Evolutionary conservation across 2,797 vertebrate species (phyloP).

Genomic region (Pipistrellus pygmaeus): DNA sequence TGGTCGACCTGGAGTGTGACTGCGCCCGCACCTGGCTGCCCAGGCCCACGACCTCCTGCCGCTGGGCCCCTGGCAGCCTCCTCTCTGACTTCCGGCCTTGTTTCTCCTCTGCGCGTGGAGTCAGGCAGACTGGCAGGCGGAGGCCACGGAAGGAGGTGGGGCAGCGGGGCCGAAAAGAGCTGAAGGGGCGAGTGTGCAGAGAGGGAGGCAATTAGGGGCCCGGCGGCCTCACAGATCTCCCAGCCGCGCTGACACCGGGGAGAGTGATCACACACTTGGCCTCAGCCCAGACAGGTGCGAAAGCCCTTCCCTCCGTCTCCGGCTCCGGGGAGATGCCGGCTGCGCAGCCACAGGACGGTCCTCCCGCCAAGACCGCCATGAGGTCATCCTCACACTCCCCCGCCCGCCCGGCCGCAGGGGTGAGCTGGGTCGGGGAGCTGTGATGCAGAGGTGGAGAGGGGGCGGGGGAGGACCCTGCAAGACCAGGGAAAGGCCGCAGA

Average conservation of each 20-base stretch:
- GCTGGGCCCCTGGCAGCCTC: background rate
- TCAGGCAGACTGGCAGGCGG: constrained; percentile 25
- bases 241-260: constrained; percentile 54
- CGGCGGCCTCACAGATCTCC: constrained; percentile 73
- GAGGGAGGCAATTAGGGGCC: constrained; percentile 79
- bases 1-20: background rate
- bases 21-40: background rate
- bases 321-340: background rate
- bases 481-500: background rate
- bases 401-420: background rate
- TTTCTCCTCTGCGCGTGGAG: background rate
- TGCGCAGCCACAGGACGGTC: too few relatives aligned
- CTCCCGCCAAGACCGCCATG: background rate
- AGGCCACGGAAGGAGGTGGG: constrained; percentile 12
- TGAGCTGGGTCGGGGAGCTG: constrained; percentile 22
- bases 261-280: constrained; percentile 79
- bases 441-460: constrained; percentile 7
- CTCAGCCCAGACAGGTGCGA: constrained; percentile 79
- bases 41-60: too few relatives aligned
- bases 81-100: accelerated
- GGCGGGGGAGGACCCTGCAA: background rate
- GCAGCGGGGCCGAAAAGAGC: background rate
- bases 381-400: constrained; percentile 31
- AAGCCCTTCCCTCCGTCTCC: constrained; percentile 65
- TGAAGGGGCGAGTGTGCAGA: constrained; percentile 46